Conservation (phyloP, 1,140 invertebrate species). For the Polyergus mexicanus region DNA sequence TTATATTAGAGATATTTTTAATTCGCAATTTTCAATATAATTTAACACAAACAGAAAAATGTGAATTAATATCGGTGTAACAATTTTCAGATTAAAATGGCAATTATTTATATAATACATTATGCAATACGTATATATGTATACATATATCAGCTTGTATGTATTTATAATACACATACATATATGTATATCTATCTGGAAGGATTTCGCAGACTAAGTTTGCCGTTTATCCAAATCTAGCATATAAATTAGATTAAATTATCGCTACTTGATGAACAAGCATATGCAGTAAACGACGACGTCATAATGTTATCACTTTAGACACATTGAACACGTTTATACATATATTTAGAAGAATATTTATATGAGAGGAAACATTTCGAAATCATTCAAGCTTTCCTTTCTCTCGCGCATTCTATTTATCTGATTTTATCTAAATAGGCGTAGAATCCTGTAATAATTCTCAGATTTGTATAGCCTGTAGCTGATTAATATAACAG, state of each 20-base stretch:
- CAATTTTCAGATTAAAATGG: neutral
- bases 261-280: constrained; percentile 33
- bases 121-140: neutral
- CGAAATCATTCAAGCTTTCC: neutral
- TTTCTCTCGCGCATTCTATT: constrained; percentile 2
- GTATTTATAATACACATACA: neutral
- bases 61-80: neutral
- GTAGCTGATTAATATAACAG: neutral
- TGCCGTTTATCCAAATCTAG: neutral
- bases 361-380: constrained; percentile 3
- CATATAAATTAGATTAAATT: constrained; percentile 36
- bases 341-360: constrained; percentile 15
- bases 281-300: constrained; percentile 13
- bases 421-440: neutral
- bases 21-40: constrained; percentile 2
- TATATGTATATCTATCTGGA: neutral
- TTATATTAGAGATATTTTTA: neutral
- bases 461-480: neutral
- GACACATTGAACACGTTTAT: neutral
- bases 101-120: neutral
- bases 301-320: constrained; percentile 23
- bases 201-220: neutral
- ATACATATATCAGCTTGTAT: neutral
- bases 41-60: neutral
- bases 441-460: neutral